Conservation (phyloP, 2,888 invertebrate genomes). For the Reticulitermes lucifugus region DNA sequence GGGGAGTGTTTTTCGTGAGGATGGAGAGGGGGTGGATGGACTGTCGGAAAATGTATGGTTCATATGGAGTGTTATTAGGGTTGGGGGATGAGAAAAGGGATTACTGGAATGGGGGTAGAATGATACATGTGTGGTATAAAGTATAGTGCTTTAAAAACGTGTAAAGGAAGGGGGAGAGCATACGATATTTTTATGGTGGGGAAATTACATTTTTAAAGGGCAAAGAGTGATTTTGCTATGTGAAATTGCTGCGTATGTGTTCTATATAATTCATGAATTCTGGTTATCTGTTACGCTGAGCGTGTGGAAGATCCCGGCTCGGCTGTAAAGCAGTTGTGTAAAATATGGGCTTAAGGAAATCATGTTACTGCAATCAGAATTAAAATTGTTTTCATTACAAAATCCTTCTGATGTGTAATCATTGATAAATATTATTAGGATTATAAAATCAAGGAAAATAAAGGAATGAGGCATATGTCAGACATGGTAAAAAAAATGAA, state of each 20-base stretch:
- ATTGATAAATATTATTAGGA: too few relatives aligned
- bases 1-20: constrained; percentile 38
- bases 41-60: constrained; percentile 37
- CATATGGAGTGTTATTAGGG: constrained; percentile 37
- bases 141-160: constrained; percentile 36
- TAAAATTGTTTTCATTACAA: background rate
- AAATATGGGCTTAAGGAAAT: background rate
- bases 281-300: background rate
- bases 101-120: constrained; percentile 24
- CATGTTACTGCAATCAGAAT: background rate
- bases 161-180: constrained; percentile 33
- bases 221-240: constrained; percentile 14
- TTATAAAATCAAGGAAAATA: too few relatives aligned
- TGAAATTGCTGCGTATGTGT: constrained; percentile 22
- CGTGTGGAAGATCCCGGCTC: background rate
- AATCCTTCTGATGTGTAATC: too few relatives aligned
- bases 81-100: constrained; percentile 22
- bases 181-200: constrained; percentile 35
- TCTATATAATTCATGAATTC: constrained; percentile 15
- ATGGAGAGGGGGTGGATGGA: constrained; percentile 26
- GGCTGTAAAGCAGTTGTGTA: background rate
- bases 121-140: constrained; percentile 39
- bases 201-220: constrained; percentile 28
- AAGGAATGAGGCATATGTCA: too few relatives aligned
- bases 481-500: too few relatives aligned